Evolutionary conservation across 2,797 vertebrate species (phyloP).

Genomic region (Nothura maculosa): DNA sequence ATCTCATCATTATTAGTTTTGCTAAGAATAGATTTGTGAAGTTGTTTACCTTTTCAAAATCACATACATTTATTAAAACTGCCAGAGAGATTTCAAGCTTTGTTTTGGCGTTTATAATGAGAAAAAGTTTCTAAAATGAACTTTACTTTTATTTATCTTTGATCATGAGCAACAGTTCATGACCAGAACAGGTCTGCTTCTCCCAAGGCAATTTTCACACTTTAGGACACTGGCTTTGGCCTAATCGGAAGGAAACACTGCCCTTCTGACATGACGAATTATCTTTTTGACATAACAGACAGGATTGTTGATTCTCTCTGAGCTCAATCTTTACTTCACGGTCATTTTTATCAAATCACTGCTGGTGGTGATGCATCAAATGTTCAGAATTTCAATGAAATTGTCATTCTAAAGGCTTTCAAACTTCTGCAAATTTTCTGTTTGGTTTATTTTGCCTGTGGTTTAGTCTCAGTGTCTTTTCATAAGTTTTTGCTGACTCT

Average conservation of each 20-base stretch:
- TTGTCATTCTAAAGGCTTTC: not conserved
- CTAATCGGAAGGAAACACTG: not conserved
- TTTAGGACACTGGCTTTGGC: not conserved
- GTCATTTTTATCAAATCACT: conserved; percentile 9
- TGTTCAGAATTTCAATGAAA: conserved; percentile 14
- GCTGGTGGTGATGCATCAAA: not conserved
- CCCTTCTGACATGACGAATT: not conserved
- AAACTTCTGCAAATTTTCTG: not conserved
- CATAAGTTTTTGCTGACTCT: not conserved
- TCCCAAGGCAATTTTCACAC: not conserved
- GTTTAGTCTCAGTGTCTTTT: not conserved
- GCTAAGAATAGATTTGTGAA: not conserved
- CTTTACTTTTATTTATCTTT: not conserved
- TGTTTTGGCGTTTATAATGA: not conserved
- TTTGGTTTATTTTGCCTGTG: not conserved
- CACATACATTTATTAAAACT: not conserved
- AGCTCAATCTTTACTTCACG: conserved; percentile 30
- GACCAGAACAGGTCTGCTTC: not conserved
- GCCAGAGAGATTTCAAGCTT: not conserved
- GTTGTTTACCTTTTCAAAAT: not conserved
- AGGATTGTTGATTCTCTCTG: not conserved
- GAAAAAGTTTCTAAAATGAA: not conserved
- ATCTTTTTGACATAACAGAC: not conserved
- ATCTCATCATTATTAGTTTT: not conserved
- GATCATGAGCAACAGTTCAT: not conserved